A percentile compares a stretch with the other conserved stretches of the same genome.
Conservation (phyloP, 2,888 invertebrate species). For the Archaeoteleia sp. region DNA sequence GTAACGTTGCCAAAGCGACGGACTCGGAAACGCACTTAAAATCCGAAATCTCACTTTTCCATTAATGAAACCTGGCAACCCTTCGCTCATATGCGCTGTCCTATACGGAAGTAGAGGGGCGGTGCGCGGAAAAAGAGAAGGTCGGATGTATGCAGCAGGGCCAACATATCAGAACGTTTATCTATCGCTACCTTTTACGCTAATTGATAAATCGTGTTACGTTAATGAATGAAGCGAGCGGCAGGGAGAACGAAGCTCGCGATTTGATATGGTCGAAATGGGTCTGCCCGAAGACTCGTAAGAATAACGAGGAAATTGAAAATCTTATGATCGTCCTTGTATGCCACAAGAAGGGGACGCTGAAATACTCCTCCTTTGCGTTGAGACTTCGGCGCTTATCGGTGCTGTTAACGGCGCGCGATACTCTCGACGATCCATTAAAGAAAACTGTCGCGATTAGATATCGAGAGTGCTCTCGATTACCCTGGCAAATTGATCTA, state of each 20-base stretch:
- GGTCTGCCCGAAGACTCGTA: conserved; percentile 27
- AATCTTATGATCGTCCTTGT: conserved; percentile 59
- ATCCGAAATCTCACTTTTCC: conserved; percentile 70
- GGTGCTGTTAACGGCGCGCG: conserved; percentile 25
- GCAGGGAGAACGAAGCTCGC: conserved; percentile 46
- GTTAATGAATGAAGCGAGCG: conserved; percentile 72
- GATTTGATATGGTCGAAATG: conserved; percentile 36
- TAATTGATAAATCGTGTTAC: conserved; percentile 75
- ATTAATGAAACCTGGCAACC: conserved; percentile 69
- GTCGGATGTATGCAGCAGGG: conserved; percentile 48
- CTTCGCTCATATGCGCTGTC: conserved; percentile 60
- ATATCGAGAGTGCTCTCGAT: conserved; percentile 39
- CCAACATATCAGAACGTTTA: conserved; percentile 72
- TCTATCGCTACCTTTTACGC: conserved; percentile 75
- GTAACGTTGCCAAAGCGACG: conserved; percentile 50
- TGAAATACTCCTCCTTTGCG: background rate
- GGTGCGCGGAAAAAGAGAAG: conserved; percentile 48
- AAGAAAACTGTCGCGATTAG: conserved; percentile 38
- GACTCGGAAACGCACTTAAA: conserved; percentile 71
- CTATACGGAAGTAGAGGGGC: conserved; percentile 50
- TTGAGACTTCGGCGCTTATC: conserved; percentile 20
- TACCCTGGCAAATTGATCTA: conserved; percentile 42
- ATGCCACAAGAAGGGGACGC: background rate
- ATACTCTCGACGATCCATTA: conserved; percentile 36
- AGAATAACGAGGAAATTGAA: conserved; percentile 67